Conservation (phyloP, 2,113 vertebrate genomes). For the Chelonoidis abingdonii region DNA sequence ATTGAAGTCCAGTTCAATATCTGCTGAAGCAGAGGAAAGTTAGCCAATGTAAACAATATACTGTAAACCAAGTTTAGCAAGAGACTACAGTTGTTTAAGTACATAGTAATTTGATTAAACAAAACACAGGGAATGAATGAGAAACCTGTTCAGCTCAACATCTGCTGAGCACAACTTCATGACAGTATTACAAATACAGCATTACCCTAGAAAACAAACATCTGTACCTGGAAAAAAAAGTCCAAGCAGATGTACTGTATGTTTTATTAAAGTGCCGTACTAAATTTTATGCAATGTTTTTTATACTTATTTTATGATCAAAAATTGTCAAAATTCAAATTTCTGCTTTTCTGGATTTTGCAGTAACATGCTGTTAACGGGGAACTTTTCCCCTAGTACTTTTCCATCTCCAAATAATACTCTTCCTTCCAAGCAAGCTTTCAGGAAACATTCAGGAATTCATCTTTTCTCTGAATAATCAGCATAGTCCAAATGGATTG, state of each 20-base stretch:
- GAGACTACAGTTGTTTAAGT: neutral
- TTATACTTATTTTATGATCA: conserved; percentile 47
- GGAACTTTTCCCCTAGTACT: conserved; percentile 45
- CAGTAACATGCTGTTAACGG: conserved; percentile 20
- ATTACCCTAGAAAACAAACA: conserved; percentile 56
- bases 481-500: neutral
- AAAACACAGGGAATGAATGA: conserved; percentile 45
- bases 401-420: conserved; percentile 66
- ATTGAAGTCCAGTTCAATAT: neutral
- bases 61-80: neutral
- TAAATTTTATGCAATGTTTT: conserved; percentile 52
- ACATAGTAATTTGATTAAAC: neutral
- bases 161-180: conserved; percentile 26
- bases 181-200: conserved; percentile 19
- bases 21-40: neutral
- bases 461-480: conserved; percentile 49
- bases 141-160: conserved; percentile 62
- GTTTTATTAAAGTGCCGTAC: conserved; percentile 32
- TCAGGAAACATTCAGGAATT: conserved; percentile 57
- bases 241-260: conserved; percentile 66
- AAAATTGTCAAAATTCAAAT: conserved; percentile 54
- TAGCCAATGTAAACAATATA: neutral
- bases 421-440: conserved; percentile 18
- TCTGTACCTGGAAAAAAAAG: conserved; percentile 72
- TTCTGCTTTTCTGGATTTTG: conserved; percentile 62